Evolutionary conservation across 1,140 invertebrate genomes (phyloP), one percentile per base, ranked within the genome.

Genomic region (Amphibalanus amphitrite): DNA sequence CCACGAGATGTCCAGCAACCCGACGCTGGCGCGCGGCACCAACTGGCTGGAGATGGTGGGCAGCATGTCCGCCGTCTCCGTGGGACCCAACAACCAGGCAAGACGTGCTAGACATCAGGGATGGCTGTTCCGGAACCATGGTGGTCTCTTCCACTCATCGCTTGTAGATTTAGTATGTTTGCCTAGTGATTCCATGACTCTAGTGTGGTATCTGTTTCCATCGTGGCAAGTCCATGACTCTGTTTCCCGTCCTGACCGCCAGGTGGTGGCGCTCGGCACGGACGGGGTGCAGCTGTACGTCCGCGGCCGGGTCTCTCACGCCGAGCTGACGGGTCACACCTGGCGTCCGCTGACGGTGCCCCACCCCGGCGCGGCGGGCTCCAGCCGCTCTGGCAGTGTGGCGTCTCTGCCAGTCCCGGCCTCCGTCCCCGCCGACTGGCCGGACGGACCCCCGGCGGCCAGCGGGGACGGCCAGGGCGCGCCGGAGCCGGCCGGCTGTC

Each of bases 21-120:
- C 76, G 25, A 67, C 72, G 17, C 69, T 70, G 28, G 33, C 69
- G 8, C 74, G 70, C 38, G 92, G 86, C 88, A 73, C 87, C 20
- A 90, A 84, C 87, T 95, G 86, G 88, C 88, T 76, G 20, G 77
- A 82, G 74, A 83, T 84, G 80, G 79, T 82, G 28, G 91, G 89
- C 38, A 87, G 88, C 79, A 90, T 95, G 85, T 84, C 86, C 30
- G 81, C 88, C 73, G 84, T 95, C 71, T 91, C 91, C 25, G 89
- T 95, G 64, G 89, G 90, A 29, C 84, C 87, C 3, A 91, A 91
- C 81, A 92, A 95, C 83, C 92, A 95, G 84, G 87, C 88, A 73
- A 86, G n/a, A n/a, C n/a, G 85, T 40, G 6, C n/a, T 38, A 8
- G 47, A 10, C 10, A 10, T 28, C 10, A 13, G 6, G n/a, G 38